A percentile compares a stretch with the other conserved stretches of the same genome.
phyloP scores from a whole-genome alignment of 2,888 invertebrate species.

The Coelopa pilipes region DNA sequence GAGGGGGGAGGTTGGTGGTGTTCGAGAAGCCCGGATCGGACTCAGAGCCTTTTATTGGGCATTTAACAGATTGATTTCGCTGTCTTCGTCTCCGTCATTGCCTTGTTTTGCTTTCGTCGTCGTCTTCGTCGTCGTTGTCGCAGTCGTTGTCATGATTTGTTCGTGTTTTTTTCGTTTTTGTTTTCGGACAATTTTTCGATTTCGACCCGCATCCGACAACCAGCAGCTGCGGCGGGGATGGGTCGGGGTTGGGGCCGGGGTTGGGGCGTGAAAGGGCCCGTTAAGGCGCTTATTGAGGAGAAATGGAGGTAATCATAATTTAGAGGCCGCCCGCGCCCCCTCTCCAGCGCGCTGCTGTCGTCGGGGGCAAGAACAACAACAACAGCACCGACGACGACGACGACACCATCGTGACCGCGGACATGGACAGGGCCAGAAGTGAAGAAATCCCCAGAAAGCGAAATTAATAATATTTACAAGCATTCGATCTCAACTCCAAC shows the following conservation, averaged over 20 bases:
- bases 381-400: background rate
- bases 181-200: background rate
- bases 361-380: too few species aligned
- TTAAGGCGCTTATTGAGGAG: background rate
- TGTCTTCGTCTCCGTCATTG: too few species aligned
- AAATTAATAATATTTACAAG: conserved; percentile 35
- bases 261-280: background rate
- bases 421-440: background rate
- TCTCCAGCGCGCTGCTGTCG: too few species aligned
- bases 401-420: background rate
- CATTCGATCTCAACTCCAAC: conserved; percentile 6
- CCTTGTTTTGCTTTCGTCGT: conserved; percentile 3
- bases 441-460: conserved; percentile 27
- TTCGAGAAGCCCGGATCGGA: conserved; percentile 13
- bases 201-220: conserved; percentile 13
- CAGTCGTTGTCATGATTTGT: too few species aligned
- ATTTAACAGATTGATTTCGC: conserved; percentile 22
- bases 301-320: background rate
- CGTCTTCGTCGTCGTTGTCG: too few species aligned
- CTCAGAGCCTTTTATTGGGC: conserved; percentile 21
- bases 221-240: too few species aligned
- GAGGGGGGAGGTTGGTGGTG: background rate
- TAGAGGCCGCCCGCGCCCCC: background rate
- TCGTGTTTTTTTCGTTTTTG: too few species aligned
- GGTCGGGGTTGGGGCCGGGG: too few species aligned